phyloP scores from a whole-genome alignment of 2,113 vertebrate species.

The Platysteira castanea region DNA sequence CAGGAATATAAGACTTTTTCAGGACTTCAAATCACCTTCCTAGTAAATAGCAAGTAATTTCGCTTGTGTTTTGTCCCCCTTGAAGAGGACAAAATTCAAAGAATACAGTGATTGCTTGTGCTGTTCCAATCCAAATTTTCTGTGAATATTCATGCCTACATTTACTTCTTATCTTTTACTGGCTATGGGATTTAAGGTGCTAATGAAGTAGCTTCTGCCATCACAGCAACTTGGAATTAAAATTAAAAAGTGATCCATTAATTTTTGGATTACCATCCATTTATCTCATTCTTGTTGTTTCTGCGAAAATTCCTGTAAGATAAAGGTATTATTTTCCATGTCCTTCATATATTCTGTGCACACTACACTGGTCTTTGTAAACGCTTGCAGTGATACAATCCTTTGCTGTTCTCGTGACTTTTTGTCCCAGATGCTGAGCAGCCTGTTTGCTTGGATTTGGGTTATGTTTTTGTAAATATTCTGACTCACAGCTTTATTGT shows the following conservation, averaged over 20 bases:
- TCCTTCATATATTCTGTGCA: neutral
- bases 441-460: neutral
- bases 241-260: neutral
- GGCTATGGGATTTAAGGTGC: neutral
- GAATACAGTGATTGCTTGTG: neutral
- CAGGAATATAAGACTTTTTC: neutral
- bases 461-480: neutral
- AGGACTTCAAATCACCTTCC: neutral
- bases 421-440: neutral
- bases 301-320: neutral
- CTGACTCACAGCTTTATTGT: neutral
- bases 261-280: neutral
- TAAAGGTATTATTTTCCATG: neutral
- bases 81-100: neutral
- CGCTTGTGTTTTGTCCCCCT: neutral
- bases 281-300: neutral
- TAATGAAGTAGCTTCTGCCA: neutral
- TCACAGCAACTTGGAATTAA: neutral
- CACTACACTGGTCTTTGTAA: rapidly evolving
- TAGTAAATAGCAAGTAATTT: neutral
- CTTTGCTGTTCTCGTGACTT: neutral
- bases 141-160: neutral
- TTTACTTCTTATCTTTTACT: neutral
- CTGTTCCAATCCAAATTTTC: neutral
- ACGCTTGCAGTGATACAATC: neutral